Evolutionary conservation across 2,113 vertebrate species (phyloP), one percentile per base, ranked within the genome.

Genomic region (Castor canadensis): DNA sequence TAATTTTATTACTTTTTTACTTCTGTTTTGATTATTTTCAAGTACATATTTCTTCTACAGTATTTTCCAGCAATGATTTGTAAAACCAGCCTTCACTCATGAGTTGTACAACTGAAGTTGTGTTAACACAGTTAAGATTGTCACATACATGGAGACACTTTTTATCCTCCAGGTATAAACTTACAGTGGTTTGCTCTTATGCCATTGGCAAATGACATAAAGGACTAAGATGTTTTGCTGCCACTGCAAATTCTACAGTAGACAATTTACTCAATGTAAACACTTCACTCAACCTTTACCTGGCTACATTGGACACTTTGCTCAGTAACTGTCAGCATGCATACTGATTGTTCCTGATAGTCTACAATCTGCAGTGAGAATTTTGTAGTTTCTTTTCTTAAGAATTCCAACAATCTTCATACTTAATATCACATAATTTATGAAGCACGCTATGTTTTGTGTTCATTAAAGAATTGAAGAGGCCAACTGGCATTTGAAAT

Each of bases 341-440:
- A n/a, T n/a, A n/a, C n/a, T n/a, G 96, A 83, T 98, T 76, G 62
- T 87, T 71, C 95, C 76, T 92, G 91, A 90, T 96, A 95, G 62
- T 89, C 90, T 96, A 82, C 71, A 98, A 81, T 92, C 92, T 96
- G 92, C 92, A 95, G 97, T 96, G 91, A 97, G 96, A 98, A 97
- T 43, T 96, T 82, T 91, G 64, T 89, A 94, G 71, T 69, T 97
- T 93, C 54, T 81, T 81, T 40, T 24, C 17, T 26, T 73, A 16
- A 94, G 91, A 97, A 89, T 93, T 97, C 81, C 45, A 98, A 97
- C 85, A 97, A 98, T 95, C 89, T 95, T 97, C 98, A 98, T 98
- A 97, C 97, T 98, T 98, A 97, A 96, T 97, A 89, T 98, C 84
- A 96, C 91, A 94, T 97, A 97, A 98, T 97, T 96, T 97, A 91